These are phyloP conservation scores for Varanus salvator DNA, from an alignment of 2,113 vertebrate genomes.

Conservation along the genomic window DNA sequence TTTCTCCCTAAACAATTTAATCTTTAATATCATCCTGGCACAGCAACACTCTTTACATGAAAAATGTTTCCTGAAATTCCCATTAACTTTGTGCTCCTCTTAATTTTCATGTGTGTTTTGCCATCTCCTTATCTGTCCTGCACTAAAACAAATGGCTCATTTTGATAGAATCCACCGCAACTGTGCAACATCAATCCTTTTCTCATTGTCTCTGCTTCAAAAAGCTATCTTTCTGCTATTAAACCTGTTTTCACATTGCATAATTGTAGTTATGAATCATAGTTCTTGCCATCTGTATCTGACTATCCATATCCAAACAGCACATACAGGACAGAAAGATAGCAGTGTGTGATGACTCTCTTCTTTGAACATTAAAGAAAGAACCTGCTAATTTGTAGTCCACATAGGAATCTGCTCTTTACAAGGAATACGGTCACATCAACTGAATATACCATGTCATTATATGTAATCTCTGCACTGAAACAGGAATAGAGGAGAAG, in stretches of 20 bases:
- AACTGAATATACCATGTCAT: background rate
- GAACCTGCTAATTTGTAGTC: constrained; percentile 31
- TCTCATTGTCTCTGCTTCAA: constrained; percentile 22
- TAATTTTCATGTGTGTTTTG: constrained; percentile 41
- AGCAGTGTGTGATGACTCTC: background rate
- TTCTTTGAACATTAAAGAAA: constrained; percentile 23
- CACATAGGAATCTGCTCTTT: constrained; percentile 12
- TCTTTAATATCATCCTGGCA: constrained; percentile 23
- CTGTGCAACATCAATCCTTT: constrained; percentile 1
- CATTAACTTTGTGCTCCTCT: constrained; percentile 47
- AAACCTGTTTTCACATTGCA: background rate
- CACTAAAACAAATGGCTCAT: constrained; percentile 33
- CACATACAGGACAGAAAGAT: constrained; percentile 13
- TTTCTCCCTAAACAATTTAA: constrained; percentile 50
- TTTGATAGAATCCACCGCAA: background rate
- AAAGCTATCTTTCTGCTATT: constrained; percentile 10
- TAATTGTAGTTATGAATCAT: constrained; percentile 35
- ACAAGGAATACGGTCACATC: rapidly evolving
- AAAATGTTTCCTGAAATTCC: constrained; percentile 39
- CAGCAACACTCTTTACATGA: constrained; percentile 30
- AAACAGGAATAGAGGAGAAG: background rate
- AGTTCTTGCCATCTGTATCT: background rate
- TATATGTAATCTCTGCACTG: background rate
- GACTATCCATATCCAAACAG: background rate
- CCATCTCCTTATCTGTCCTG: constrained; percentile 34